Base-by-base conservation (phyloP, 2,797 vertebrate genomes). In the Acomys russatus region DNA sequence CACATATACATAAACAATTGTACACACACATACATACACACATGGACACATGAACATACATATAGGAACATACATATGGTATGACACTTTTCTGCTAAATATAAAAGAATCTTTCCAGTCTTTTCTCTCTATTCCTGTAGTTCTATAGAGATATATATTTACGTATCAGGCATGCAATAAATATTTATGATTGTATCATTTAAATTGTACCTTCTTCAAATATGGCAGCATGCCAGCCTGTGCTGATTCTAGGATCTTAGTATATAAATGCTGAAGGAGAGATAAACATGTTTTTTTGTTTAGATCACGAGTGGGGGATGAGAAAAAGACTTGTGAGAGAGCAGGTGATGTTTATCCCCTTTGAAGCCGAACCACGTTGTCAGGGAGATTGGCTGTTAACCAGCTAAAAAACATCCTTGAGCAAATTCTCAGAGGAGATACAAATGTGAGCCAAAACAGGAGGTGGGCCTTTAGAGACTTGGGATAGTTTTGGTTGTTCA, bases 121-220 rank as follows among this genome's bases (percentile, higher is more conserved):
- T 20, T 0, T 38, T 20, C 3, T 66, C 28, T 30, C 68, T 28
- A 33, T 1, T 51, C 1, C 4, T 56, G 0, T 33, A 5, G 3
- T 63, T 44, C n/a, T 61, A 38, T 30, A 18, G 25, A 80, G 33
- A 35, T 11, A 6, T 38, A n/a, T 77, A 56, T 2, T 78, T 91
- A 23, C 4, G 61, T 74, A 88, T 15, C 17, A 44, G 12, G 0
- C 64, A 9, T 22, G 35, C 8, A 71, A 66, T 18, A 85, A 44
- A 9, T 87, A 51, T 12, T 22, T 82, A 25, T 79, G 23, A 56
- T 82, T 59, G 78, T 14, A 73, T 25, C 4, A 91, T 56, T 82
- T 56, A 71, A 91, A 35, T 79, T n/a, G 49, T 35, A 92, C 15
- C 17, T 88, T 85, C n/a, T 73, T 2, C 2, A 83, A 83, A 91